phyloP scores from a whole-genome alignment of 1,140 invertebrate genomes.

The Drosophila lacteicornis region DNA sequence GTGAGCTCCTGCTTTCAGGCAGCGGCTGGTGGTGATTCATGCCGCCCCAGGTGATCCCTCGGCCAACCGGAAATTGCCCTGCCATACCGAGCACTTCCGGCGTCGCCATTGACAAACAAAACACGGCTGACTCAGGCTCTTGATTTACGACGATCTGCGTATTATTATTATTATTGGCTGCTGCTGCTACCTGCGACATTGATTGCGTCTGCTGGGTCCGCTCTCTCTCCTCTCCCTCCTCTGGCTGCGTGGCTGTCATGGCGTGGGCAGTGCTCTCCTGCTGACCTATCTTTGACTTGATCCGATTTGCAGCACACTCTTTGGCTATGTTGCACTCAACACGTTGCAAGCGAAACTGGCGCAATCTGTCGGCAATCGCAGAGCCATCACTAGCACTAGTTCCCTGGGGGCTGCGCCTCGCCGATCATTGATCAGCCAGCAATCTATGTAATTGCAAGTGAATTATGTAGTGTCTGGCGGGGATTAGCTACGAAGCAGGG shows the following conservation, averaged over 20 bases:
- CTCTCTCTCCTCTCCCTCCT: conserved; percentile 15
- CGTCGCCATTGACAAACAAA: conserved; percentile 27
- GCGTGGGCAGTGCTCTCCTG: conserved; percentile 43
- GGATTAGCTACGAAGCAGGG: conserved; percentile 17
- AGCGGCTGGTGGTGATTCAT: conserved; percentile 18
- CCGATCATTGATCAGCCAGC: conserved; percentile 66
- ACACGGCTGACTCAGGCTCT: conserved; percentile 60
- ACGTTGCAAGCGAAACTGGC: conserved; percentile 70
- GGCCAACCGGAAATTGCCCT: conserved; percentile 51
- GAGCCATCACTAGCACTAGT: conserved; percentile 28
- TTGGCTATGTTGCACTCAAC: conserved; percentile 65
- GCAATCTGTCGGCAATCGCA: conserved; percentile 59
- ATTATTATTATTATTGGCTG: conserved; percentile 66
- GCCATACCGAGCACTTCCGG: conserved; percentile 58
- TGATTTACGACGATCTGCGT: conserved; percentile 50
- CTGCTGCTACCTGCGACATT: conserved; percentile 37
- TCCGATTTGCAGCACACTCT: conserved; percentile 18
- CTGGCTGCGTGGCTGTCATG: conserved; percentile 19
- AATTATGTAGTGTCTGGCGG: conserved; percentile 10
- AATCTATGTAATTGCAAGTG: conserved; percentile 54
- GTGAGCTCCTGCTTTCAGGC: background rate
- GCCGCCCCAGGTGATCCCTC: conserved; percentile 5
- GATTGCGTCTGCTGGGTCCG: conserved; percentile 1
- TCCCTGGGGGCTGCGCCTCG: conserved; percentile 42
- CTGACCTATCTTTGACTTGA: conserved; percentile 63